A percentile compares a stretch with the other conserved stretches of the same genome.
phyloP scores from a whole-genome alignment of 1,140 invertebrate genomes.

The Thalassaphorura encarpata region DNA sequence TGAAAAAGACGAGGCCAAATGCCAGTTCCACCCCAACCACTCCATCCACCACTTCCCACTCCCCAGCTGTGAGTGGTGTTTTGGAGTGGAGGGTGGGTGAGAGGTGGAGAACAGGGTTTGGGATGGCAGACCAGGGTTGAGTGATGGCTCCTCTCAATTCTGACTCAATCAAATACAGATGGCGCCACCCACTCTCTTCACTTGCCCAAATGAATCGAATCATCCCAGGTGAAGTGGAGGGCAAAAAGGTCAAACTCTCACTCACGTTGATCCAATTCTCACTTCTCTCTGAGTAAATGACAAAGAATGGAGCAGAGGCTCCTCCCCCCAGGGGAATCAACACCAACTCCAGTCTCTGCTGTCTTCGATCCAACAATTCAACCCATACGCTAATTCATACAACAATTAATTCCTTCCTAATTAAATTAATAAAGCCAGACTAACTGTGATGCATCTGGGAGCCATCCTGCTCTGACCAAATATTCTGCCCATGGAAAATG shows the following conservation, averaged over 20 bases:
- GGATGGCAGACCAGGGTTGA: not conserved
- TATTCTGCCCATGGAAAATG: conserved; percentile 90
- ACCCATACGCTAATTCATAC: conserved; percentile 92
- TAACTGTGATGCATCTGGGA: conserved; percentile 74
- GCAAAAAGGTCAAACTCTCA: conserved; percentile 76
- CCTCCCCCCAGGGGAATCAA: conserved; percentile 35
- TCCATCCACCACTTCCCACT: conserved; percentile 36
- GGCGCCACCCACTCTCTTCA: conserved; percentile 82
- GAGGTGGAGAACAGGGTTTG: conserved; percentile 6
- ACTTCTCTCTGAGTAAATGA: conserved; percentile 21
- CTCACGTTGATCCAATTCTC: conserved; percentile 29
- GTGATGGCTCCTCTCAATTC: not conserved
- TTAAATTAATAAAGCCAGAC: conserved; percentile 32
- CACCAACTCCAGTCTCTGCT: conserved; percentile 61
- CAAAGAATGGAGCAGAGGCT: conserved; percentile 16
- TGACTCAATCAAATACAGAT: conserved; percentile 67
- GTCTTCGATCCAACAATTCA: conserved; percentile 72
- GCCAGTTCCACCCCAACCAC: conserved; percentile 34
- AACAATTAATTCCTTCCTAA: too few species aligned
- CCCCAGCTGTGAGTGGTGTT: conserved; percentile 34
- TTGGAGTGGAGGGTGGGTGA: conserved; percentile 25
- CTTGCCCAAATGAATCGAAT: conserved; percentile 82
- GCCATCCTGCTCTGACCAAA: conserved; percentile 86
- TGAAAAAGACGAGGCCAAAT: conserved; percentile 36
- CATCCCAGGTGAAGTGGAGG: conserved; percentile 41